Percentiles rank a stretch among this genome's conserved stretches.
These are phyloP conservation scores for Hemiscyllium ocellatum DNA, from an alignment of 2,113 vertebrate species.

Conservation along the genomic window DNA sequence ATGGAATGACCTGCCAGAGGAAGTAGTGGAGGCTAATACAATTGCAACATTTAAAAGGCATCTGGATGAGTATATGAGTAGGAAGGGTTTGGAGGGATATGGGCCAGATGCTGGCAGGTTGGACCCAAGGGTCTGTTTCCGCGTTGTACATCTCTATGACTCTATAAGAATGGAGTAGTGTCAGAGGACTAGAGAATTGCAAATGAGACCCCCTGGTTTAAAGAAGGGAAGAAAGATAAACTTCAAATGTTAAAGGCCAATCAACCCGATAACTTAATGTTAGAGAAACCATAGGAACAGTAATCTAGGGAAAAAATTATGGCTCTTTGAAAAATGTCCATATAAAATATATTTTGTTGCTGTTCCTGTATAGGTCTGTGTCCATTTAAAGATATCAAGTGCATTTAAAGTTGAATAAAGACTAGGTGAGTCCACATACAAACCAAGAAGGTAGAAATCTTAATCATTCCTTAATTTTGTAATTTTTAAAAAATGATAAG, in stretches of 20 bases:
- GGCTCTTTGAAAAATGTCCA: background rate
- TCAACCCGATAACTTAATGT: background rate
- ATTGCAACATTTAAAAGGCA: too few relatives aligned
- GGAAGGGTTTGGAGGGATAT: too few relatives aligned
- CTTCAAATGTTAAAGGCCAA: background rate
- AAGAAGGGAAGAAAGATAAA: background rate
- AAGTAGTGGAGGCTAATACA: too few relatives aligned
- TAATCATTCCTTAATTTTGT: background rate
- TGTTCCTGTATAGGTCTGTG: too few relatives aligned
- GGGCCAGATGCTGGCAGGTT: too few relatives aligned
- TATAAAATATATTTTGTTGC: background rate
- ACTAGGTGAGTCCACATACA: background rate
- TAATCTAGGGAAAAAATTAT: background rate
- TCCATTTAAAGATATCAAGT: background rate
- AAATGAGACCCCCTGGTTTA: background rate
- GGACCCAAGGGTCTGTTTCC: too few relatives aligned
- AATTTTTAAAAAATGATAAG: background rate
- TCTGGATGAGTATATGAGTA: too few relatives aligned
- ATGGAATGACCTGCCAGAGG: too few relatives aligned
- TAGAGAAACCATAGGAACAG: background rate
- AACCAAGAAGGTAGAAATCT: background rate
- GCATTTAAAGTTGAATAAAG: background rate
- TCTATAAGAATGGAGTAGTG: background rate
- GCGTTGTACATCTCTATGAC: too few relatives aligned
- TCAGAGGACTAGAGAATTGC: background rate